Base-by-base conservation (phyloP, 2,797 vertebrate genomes). In the Phyllotis vaccarum region DNA sequence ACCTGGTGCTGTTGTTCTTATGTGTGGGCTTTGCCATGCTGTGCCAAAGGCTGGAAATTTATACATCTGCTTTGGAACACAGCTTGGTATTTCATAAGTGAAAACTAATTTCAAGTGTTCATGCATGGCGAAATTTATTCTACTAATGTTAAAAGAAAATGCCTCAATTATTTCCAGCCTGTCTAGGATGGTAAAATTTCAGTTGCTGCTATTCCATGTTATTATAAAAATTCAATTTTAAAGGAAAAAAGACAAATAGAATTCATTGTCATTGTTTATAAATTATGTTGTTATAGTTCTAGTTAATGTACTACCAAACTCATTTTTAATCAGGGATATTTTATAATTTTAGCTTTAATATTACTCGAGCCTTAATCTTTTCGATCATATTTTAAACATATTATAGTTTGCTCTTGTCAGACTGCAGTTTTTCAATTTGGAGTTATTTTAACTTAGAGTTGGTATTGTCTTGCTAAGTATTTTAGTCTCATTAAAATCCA, bases 41-140 rank as follows among this genome's bases (percentile, higher is more conserved):
- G 96, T 98, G 98, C 98, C 98, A 98, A 98, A 70, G 95, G 96
- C 96, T 89, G 91, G 97, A 95, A 93, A 98, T 97, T 98, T 98
- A 97, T 98, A 97, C 98, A 98, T 98, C 68, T 98, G 97, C 97
- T 97, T 98, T 98, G 97, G 95, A 92, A 97, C 78, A 88, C 96
- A 96, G 94, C 93, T 92, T 97, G 89, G 6, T 74, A 95, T 97
- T 98, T 98, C 97, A 95, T 97, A 97, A 98, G 86, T 95, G 92
- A 95, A 94, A 0, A 88, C 96, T 97, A 94, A 81, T 24, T 98
- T 95, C 29, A 62, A 90, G 93, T 95, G 56, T 27, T 68, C 88
- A 79, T 29, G 81, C 86, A 97, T 34, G 70, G n/a, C 2, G 52
- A 83, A 95, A 94, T 56, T n/a, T 64, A 70, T 22, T 79, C 72